Percentiles rank a stretch among this genome's conserved stretches.
These are phyloP conservation scores for Drosophila siamana DNA, from an alignment of 2,888 invertebrate species.

Conservation along the genomic window DNA sequence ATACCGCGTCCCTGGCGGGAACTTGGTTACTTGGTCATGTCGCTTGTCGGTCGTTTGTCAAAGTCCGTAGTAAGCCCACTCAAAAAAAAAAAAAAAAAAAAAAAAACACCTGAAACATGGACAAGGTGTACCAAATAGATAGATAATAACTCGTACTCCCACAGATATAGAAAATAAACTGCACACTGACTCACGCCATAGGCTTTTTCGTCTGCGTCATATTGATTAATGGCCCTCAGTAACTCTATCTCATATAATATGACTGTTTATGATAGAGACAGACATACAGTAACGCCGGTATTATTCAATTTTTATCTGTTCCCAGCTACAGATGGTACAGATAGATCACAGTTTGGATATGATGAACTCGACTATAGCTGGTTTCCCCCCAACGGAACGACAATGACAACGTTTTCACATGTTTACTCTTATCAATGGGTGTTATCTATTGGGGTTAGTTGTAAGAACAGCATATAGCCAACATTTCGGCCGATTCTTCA, in stretches of 20 bases:
- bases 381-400: background rate
- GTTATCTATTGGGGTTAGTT: slow-evolving; percentile 45
- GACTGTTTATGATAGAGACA: background rate
- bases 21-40: slow-evolving; percentile 6
- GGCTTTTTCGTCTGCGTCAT: slow-evolving; percentile 35
- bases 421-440: slow-evolving; percentile 39
- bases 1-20: slow-evolving; percentile 31
- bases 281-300: background rate
- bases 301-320: slow-evolving; percentile 3
- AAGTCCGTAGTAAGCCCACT: slow-evolving; percentile 46
- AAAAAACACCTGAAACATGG: slow-evolving; percentile 5
- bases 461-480: slow-evolving; percentile 11
- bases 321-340: background rate
- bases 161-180: background rate
- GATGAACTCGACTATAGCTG: background rate
- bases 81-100: background rate
- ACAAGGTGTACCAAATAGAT: slow-evolving; percentile 48
- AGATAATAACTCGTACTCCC: slow-evolving; percentile 6
- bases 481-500: slow-evolving; percentile 7
- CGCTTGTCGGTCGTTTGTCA: slow-evolving; percentile 39
- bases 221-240: slow-evolving; percentile 55
- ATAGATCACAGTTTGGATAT: background rate
- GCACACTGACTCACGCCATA: slow-evolving; percentile 48
- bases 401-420: slow-evolving; percentile 22
- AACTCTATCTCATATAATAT: slow-evolving; percentile 19